These are phyloP conservation scores for Cassiopea xamachana DNA, from an alignment of 30 jellyfish, hydroid and myxozoan species.

Conservation along the genomic window DNA sequence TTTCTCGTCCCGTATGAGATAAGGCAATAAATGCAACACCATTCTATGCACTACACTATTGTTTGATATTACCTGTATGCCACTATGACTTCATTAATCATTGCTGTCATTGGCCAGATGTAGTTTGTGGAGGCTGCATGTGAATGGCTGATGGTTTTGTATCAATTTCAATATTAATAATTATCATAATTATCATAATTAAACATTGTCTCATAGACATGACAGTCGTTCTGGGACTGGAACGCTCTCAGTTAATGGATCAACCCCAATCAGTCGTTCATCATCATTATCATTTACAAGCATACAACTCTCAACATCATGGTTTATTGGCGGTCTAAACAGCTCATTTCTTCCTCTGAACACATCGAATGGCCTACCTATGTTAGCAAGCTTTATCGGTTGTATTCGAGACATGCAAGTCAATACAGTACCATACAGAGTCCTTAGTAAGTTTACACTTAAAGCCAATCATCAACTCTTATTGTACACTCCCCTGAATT, in stretches of 20 bases:
- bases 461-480: neutral
- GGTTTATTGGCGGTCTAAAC: constrained; percentile 88
- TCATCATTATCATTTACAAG: constrained; percentile 66
- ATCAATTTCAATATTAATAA: neutral
- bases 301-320: constrained; percentile 75
- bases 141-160: too few species aligned
- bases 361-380: constrained; percentile 35
- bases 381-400: constrained; percentile 64
- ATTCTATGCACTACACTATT: too few species aligned
- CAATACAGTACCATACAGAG: constrained; percentile 70
- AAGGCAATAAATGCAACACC: too few species aligned
- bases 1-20: too few species aligned
- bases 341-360: constrained; percentile 36
- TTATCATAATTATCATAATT: neutral
- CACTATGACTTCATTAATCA: too few species aligned
- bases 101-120: too few species aligned
- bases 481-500: too few species aligned
- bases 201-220: constrained; percentile 32
- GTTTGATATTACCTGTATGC: too few species aligned
- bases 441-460: constrained; percentile 59
- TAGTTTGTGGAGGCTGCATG: too few species aligned
- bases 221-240: constrained; percentile 79
- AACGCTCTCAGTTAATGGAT: constrained; percentile 58
- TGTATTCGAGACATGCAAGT: constrained; percentile 86
- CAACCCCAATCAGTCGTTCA: constrained; percentile 57